Conservation (phyloP, 2,797 vertebrate species). For the Tamandua tetradactyla region DNA sequence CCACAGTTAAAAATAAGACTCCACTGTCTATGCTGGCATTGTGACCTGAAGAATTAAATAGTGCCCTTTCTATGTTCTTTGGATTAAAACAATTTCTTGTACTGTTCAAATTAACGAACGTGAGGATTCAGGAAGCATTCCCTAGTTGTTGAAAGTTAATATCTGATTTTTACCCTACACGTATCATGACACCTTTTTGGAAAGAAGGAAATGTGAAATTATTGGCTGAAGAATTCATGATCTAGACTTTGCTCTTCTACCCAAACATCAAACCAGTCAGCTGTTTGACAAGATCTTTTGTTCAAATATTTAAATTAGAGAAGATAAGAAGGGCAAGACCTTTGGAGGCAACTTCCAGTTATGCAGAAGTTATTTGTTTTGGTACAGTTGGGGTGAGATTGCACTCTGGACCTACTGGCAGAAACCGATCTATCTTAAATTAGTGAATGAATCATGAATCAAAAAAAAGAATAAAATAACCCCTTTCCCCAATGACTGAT, state of each 20-base stretch:
- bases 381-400: neutral
- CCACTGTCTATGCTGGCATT: neutral
- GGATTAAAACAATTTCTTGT: neutral
- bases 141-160: neutral
- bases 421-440: neutral
- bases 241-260: neutral
- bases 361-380: conserved; percentile 53
- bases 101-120: neutral
- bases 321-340: neutral
- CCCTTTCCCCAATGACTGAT: neutral
- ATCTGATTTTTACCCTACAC: neutral
- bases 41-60: neutral
- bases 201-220: neutral
- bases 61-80: neutral
- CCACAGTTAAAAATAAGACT: neutral
- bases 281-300: conserved; percentile 48
- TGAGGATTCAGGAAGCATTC: neutral
- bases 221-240: neutral
- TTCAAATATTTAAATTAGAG: conserved; percentile 34
- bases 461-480: neutral
- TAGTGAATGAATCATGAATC: neutral
- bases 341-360: conserved; percentile 39
- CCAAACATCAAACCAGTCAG: conserved; percentile 2
- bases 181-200: neutral
- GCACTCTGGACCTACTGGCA: neutral